Base-by-base conservation (phyloP, 2,888 invertebrate genomes). In the Mechanitis messenoides region DNA sequence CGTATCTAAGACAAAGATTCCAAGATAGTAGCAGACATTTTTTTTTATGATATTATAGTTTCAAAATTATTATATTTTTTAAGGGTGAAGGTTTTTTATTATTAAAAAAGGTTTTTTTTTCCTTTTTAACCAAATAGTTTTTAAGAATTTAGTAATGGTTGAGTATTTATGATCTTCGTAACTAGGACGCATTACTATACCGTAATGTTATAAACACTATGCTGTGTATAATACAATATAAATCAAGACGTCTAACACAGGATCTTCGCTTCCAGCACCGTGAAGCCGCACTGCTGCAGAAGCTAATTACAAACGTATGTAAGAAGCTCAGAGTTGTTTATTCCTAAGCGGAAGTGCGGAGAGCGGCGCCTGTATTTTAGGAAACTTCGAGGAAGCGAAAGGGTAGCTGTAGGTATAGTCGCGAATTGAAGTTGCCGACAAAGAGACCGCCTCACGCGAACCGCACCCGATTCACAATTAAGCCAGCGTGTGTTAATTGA, bases 401-500 rank as follows among this genome's bases (percentile, higher is more conserved):
- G 77, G 75, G 77, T 73, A 50, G 54, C 47, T 55, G 62, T 63
- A 45, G 59, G 59, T 59, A 62, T 62, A 53, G 72, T 74, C 78
- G 85, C 84, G 83, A 84, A 85, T 84, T 82, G 80, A 78, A 69
- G 69, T 71, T 68, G 78, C 88, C 87, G 86, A 85, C 90, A 90
- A 90, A 90, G 87, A 72, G 71, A 75, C 86, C 87, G 88, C 87
- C 86, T 85, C 89, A 88, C 88, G 89, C 88, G 87, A 87, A 79
- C 81, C 79, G 76, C 77, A 79, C 85, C 83, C 83, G 87, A 86
- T 84, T 85, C 87, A 87, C 87, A 87, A 89, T 89, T 89, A 89
- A 86, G 85, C 82, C 86, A 81, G 88, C 84, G 87, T 88, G 87
- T 85, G 88, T 87, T 89, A 90, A 90, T 89, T 90, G 88, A 84